A percentile compares a stretch with the other conserved stretches of the same genome.
These are phyloP conservation scores for Drosophila carrolli DNA, from an alignment of 1,140 invertebrate genomes.

Conservation along the genomic window DNA sequence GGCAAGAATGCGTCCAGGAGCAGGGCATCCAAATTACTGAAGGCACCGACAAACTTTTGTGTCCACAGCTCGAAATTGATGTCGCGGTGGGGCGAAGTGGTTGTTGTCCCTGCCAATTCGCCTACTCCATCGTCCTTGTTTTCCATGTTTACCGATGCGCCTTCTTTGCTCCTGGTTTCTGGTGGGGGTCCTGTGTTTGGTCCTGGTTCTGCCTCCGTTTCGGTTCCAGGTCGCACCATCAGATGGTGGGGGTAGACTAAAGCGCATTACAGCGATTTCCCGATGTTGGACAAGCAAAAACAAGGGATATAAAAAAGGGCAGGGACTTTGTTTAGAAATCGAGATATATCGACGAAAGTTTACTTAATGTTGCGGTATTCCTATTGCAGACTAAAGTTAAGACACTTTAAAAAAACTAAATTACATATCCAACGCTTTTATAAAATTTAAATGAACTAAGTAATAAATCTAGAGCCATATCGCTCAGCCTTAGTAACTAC, in stretches of 20 bases:
- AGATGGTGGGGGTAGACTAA: slow-evolving; percentile 82
- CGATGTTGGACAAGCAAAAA: slow-evolving; percentile 50
- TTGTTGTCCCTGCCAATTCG: slow-evolving; percentile 12
- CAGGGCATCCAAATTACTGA: slow-evolving; percentile 80
- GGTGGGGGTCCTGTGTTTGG: slow-evolving; percentile 6
- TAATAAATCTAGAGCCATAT: no score
- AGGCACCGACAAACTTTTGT: slow-evolving; percentile 82
- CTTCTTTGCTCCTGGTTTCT: slow-evolving; percentile 16
- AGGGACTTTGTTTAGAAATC: neutral
- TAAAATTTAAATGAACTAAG: no score
- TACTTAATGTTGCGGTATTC: neutral
- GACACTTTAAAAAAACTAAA: no score
- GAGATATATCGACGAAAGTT: neutral
- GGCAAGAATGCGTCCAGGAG: slow-evolving; percentile 77
- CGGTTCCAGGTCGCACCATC: slow-evolving; percentile 62
- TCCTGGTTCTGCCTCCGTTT: slow-evolving; percentile 17
- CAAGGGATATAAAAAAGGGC: slow-evolving; percentile 5
- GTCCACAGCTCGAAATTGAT: slow-evolving; percentile 84
- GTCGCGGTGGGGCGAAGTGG: slow-evolving; percentile 63
- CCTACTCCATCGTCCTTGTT: slow-evolving; percentile 4
- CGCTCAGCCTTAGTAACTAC: neutral
- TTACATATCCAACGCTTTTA: no score
- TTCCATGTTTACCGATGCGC: slow-evolving; percentile 37
- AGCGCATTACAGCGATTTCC: slow-evolving; percentile 64
- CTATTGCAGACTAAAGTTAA: no score